These are phyloP conservation scores for Drosophila nr. fundita DNA, from an alignment of 2,888 invertebrate species.

Conservation along the genomic window DNA sequence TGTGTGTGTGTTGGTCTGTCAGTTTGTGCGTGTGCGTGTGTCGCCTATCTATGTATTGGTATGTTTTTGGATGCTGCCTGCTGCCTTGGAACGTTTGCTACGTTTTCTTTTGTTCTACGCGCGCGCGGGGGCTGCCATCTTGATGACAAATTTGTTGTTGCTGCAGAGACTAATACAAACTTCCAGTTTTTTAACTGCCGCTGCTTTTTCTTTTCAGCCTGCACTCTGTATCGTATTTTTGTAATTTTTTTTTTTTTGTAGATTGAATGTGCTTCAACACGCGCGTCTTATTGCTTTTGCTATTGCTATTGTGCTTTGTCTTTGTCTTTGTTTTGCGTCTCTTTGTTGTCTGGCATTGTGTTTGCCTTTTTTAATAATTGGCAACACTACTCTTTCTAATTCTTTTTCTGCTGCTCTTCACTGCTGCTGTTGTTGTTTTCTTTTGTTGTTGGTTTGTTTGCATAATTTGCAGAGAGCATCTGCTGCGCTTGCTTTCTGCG, in stretches of 20 bases:
- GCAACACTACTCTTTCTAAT: slow-evolving; percentile 31
- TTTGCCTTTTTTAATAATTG: slow-evolving; percentile 47
- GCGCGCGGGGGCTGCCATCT: slow-evolving; percentile 45
- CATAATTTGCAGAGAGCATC: slow-evolving; percentile 40
- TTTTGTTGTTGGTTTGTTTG: slow-evolving; percentile 39
- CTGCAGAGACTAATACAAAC: slow-evolving; percentile 50
- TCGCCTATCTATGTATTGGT: slow-evolving; percentile 44
- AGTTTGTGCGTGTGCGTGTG: slow-evolving; percentile 19
- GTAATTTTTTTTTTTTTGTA: slow-evolving; percentile 50
- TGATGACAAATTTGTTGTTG: slow-evolving; percentile 69
- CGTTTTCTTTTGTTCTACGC: slow-evolving; percentile 63
- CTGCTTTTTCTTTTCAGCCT: slow-evolving; percentile 44
- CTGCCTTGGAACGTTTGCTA: slow-evolving; percentile 50
- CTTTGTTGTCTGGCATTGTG: slow-evolving; percentile 53
- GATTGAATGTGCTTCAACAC: slow-evolving; percentile 58
- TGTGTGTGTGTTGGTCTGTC: slow-evolving; percentile 9
- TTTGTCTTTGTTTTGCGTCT: slow-evolving; percentile 43
- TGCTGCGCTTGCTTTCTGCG: slow-evolving; percentile 1
- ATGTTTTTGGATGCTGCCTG: slow-evolving; percentile 39
- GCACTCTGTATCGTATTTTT: slow-evolving; percentile 34
- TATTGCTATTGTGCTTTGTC: slow-evolving; percentile 22
- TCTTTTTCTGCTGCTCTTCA: slow-evolving; percentile 12
- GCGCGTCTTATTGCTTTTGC: slow-evolving; percentile 12
- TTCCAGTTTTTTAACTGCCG: slow-evolving; percentile 56
- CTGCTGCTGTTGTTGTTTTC: slow-evolving; percentile 12